Conservation (phyloP, 2,113 vertebrate species). For the Mungos mungo region DNA sequence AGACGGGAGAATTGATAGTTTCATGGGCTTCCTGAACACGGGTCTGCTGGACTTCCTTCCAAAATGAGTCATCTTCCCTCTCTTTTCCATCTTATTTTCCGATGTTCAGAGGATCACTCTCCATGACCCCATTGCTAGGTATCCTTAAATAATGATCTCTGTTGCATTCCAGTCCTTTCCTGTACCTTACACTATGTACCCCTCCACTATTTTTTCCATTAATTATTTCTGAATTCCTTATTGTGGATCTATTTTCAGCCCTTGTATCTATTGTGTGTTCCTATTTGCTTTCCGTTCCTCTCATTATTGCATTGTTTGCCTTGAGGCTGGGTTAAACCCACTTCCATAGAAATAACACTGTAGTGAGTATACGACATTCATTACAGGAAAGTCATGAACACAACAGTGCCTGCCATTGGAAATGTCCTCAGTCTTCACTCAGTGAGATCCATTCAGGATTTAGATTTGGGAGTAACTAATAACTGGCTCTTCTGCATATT, state of each 20-base stretch:
- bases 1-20: background rate
- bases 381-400: background rate
- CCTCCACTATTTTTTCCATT: background rate
- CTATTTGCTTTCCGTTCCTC: background rate
- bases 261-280: background rate
- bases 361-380: background rate
- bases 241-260: too few species aligned
- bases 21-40: background rate
- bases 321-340: background rate
- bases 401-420: background rate
- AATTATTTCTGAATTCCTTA: background rate
- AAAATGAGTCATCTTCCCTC: background rate
- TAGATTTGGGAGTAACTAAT: background rate
- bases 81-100: background rate
- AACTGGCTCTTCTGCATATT: background rate
- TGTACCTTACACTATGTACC: background rate
- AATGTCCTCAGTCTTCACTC: background rate
- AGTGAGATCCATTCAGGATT: background rate
- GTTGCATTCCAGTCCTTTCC: background rate
- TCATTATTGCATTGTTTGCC: background rate
- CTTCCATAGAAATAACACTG: background rate
- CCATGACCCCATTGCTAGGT: background rate
- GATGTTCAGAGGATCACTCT: rapidly evolving
- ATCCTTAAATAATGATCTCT: background rate
- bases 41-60: too few species aligned